Percentiles rank a stretch among this genome's conserved stretches.
phyloP scores from a whole-genome alignment of 2,888 invertebrate species.

The Tenthredo mesomela region DNA sequence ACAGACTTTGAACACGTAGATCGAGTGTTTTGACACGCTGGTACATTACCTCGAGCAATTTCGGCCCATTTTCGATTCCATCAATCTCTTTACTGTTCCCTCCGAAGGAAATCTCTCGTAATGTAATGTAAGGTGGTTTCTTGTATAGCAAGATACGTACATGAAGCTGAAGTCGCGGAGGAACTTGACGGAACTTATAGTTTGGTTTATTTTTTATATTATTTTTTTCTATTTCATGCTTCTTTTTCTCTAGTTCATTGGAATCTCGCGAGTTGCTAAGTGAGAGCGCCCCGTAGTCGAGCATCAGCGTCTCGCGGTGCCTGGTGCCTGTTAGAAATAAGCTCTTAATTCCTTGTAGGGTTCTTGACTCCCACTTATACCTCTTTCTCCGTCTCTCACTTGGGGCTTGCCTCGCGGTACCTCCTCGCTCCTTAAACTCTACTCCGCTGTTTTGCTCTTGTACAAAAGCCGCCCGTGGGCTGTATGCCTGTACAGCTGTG shows the following conservation, averaged over 20 bases:
- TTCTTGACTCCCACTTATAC: slow-evolving; percentile 70
- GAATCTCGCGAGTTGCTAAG: slow-evolving; percentile 51
- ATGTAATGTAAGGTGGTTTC: too few species aligned
- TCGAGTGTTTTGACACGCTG: background rate
- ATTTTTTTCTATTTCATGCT: background rate
- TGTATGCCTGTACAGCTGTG: slow-evolving; percentile 64
- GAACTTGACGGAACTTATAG: slow-evolving; percentile 27
- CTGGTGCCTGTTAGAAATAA: slow-evolving; percentile 73
- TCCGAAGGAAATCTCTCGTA: too few species aligned
- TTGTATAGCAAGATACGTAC: background rate
- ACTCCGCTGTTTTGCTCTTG: slow-evolving; percentile 61
- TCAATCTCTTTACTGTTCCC: too few species aligned
- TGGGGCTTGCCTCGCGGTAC: slow-evolving; percentile 53
- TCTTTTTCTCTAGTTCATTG: slow-evolving; percentile 41
- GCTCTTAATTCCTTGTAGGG: slow-evolving; percentile 75
- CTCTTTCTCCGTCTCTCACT: slow-evolving; percentile 58
- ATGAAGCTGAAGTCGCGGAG: background rate
- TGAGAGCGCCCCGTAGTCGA: slow-evolving; percentile 37
- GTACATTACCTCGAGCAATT: background rate
- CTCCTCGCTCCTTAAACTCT: slow-evolving; percentile 59
- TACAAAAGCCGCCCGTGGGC: slow-evolving; percentile 65
- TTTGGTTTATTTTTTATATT: too few species aligned
- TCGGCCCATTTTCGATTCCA: background rate
- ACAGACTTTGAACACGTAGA: background rate
- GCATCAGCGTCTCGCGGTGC: slow-evolving; percentile 34